phyloP scores from a whole-genome alignment of 1,140 invertebrate species.

The Drosophila albomicans region DNA sequence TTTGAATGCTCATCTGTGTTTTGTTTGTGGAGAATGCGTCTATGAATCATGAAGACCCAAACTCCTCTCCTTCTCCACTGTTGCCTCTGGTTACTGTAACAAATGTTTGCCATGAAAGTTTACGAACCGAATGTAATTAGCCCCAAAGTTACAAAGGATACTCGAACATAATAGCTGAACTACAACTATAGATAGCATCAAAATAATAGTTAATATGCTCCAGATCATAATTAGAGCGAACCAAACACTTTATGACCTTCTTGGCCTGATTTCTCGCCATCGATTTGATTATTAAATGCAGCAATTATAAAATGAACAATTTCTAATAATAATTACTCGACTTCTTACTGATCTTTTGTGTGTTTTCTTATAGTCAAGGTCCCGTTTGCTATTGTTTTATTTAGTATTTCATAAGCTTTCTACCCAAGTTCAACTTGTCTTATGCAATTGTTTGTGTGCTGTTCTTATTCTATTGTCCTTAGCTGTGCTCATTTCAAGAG shows the following conservation, averaged over 20 bases:
- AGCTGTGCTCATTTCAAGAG: constrained; percentile 57
- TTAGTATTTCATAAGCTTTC: constrained; percentile 4
- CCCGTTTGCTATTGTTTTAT: constrained; percentile 28
- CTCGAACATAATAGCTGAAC: background rate
- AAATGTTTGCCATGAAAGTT: constrained; percentile 40
- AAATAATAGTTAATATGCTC: constrained; percentile 12
- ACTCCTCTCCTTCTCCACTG: background rate
- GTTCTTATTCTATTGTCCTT: constrained; percentile 17
- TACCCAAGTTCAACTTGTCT: constrained; percentile 40
- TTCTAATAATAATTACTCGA: constrained; percentile 10
- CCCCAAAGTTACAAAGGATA: constrained; percentile 23
- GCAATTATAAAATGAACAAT: constrained; percentile 14
- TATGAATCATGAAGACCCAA: constrained; percentile 25
- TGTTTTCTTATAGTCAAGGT: constrained; percentile 17
- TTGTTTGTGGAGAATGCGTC: constrained; percentile 20
- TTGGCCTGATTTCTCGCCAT: background rate
- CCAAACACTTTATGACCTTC: background rate
- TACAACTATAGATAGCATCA: background rate
- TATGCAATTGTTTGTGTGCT: constrained; percentile 48
- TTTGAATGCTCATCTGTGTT: constrained; percentile 45
- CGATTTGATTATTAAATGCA: constrained; percentile 9
- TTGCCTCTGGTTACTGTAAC: constrained; percentile 30
- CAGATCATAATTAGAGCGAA: background rate
- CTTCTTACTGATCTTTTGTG: constrained; percentile 12
- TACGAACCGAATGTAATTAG: constrained; percentile 40